A percentile compares a stretch with the other conserved stretches of the same genome.
Conservation (phyloP, 2,888 invertebrate genomes). For the Sialis fuliginosa region DNA sequence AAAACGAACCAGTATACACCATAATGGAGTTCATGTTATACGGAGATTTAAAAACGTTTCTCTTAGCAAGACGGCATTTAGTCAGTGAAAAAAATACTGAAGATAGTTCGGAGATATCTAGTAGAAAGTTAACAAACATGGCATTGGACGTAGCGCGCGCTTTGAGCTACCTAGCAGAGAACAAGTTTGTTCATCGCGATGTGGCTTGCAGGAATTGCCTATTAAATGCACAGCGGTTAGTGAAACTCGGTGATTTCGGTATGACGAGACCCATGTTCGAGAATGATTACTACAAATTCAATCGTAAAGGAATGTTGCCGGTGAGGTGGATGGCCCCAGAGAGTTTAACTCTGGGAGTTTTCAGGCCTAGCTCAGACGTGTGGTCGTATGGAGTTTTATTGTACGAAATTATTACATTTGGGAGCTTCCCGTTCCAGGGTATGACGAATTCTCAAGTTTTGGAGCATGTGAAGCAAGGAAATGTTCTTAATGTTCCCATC, state of each 20-base stretch:
- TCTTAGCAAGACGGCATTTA: slow-evolving; percentile 68
- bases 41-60: slow-evolving; percentile 78
- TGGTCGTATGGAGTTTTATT: slow-evolving; percentile 82
- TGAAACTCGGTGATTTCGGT: slow-evolving; percentile 84
- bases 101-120: slow-evolving; percentile 59
- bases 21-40: slow-evolving; percentile 92
- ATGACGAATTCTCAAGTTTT: slow-evolving; percentile 72
- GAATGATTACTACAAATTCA: slow-evolving; percentile 78
- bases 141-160: slow-evolving; percentile 78
- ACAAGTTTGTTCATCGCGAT: slow-evolving; percentile 81
- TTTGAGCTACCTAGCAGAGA: slow-evolving; percentile 64
- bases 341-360: slow-evolving; percentile 62
- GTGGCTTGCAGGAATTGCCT: slow-evolving; percentile 57
- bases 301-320: slow-evolving; percentile 71
- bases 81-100: slow-evolving; percentile 44
- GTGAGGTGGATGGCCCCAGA: slow-evolving; percentile 92
- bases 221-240: slow-evolving; percentile 42
- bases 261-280: slow-evolving; percentile 81
- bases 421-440: slow-evolving; percentile 80
- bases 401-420: slow-evolving; percentile 80
- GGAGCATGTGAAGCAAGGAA: slow-evolving; percentile 59
- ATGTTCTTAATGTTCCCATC: slow-evolving; percentile 53
- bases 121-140: slow-evolving; percentile 65
- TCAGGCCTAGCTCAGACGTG: slow-evolving; percentile 73
- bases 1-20: slow-evolving; percentile 72